phyloP scores from a whole-genome alignment of 2,113 vertebrate species.

The Ictalurus furcatus region DNA sequence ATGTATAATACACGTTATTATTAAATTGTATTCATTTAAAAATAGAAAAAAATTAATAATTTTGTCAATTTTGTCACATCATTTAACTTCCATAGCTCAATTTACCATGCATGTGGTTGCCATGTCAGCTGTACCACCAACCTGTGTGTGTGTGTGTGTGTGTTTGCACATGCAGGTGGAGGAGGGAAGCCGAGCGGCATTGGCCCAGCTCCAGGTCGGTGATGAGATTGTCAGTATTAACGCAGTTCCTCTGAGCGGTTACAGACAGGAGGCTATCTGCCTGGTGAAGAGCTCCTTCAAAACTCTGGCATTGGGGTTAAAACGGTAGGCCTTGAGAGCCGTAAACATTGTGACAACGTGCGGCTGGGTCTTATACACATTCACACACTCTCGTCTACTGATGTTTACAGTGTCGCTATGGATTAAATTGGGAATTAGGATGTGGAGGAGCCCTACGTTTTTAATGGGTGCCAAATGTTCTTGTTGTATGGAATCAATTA shows the following conservation, averaged over 20 bases:
- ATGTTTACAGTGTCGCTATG: neutral
- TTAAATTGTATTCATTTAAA: neutral
- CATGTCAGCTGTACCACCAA: neutral
- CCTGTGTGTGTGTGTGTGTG: constrained; percentile 18
- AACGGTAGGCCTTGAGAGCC: constrained; percentile 74
- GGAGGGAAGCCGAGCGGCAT: constrained; percentile 82
- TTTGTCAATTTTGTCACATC: neutral
- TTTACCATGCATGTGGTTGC: neutral
- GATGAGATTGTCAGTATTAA: constrained; percentile 90
- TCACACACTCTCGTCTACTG: neutral
- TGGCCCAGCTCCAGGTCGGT: constrained; percentile 78
- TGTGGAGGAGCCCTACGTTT: neutral
- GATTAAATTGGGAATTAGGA: neutral
- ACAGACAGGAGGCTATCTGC: constrained; percentile 86
- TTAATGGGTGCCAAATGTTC: neutral
- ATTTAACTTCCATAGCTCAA: neutral
- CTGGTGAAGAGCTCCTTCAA: constrained; percentile 88
- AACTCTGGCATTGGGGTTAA: constrained; percentile 81
- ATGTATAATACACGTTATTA: neutral
- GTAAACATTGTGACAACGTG: neutral
- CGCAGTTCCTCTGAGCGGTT: constrained; percentile 79
- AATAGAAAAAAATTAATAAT: neutral
- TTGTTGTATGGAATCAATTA: neutral
- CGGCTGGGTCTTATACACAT: neutral
- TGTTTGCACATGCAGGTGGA: constrained; percentile 75